Evolutionary conservation across 2,888 invertebrate genomes (phyloP), one percentile per base, ranked within the genome.

Genomic region (Alitta virens): DNA sequence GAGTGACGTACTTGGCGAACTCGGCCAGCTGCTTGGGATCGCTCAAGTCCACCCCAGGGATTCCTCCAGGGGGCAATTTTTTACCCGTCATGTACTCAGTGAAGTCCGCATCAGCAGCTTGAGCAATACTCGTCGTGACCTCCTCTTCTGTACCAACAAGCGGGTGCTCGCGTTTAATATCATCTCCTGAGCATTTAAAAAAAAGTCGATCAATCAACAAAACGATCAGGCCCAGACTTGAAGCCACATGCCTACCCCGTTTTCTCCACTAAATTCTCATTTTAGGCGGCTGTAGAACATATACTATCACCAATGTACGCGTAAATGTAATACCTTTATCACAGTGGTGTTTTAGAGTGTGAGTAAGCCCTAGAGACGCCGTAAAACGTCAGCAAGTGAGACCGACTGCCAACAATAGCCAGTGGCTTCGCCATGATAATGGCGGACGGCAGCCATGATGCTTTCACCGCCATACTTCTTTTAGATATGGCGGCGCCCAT

Each of bases 11-110:
- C 85, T 85, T 86, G 3, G 94, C 92, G 82, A 94, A 94, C 82
- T 94, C 94, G 0, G 94, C 93, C 66, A 95, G 83, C 80, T 94
- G 94, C 81, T 94, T 94, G 0, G 94, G 94, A 81, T 94, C 94
- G 63, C 92, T 92, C 51, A 94, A 85, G 79, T 95, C 94, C 72
- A 94, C 85, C 26, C 93, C 94, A 38, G 91, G 86, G 83, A 91
- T 87, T 26, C 86, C 87, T 72, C 87, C 87, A 1, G 86, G 82
- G 16, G 89, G 87, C 60, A 88, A 86, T 80, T 91, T 91, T 82
- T 92, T 91, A 43, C 92, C 92, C 0, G 91, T 90, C 92, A 93
- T 93, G 78, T 93, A 92, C 81, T 93, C 92, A 58, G 92, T 91
- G 83, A 90, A 92, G 80, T 94, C 94, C 0, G 92, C 91, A 82